phyloP scores from a whole-genome alignment of 2,113 vertebrate genomes.

The Anthoscopus minutus region DNA sequence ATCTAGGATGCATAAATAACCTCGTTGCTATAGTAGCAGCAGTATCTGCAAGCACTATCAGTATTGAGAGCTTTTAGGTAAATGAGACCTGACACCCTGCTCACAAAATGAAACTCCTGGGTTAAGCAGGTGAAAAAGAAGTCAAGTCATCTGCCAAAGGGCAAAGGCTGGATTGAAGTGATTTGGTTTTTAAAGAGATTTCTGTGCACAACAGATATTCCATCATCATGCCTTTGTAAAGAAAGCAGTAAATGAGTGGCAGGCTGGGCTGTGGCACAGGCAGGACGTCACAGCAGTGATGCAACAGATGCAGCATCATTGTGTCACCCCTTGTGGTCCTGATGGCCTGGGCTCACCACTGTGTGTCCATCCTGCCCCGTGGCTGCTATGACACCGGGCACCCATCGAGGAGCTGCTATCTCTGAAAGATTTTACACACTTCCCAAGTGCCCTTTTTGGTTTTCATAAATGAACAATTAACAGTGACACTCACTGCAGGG shows the following conservation, averaged over 20 bases:
- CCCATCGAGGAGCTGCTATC: not conserved
- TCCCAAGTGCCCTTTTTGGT: not conserved
- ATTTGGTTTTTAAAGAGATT: not conserved
- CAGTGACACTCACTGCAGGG: not conserved
- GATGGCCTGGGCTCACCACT: not conserved
- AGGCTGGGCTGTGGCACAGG: not conserved
- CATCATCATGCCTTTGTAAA: not conserved
- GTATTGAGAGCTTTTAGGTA: conserved; percentile 8
- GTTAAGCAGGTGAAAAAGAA: not conserved
- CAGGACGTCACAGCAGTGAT: not conserved
- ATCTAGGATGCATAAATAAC: conserved; percentile 49
- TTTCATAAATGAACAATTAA: not conserved
- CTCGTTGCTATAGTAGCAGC: conserved; percentile 53
- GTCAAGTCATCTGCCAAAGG: not conserved
- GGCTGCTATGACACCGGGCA: not conserved
- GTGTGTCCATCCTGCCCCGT: fast-evolving
- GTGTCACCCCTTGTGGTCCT: not conserved
- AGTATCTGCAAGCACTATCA: conserved; percentile 25
- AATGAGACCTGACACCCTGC: conserved; percentile 12
- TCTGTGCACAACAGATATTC: not conserved
- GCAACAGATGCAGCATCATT: not conserved
- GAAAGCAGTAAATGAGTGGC: not conserved
- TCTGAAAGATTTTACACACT: not conserved
- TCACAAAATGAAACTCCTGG: not conserved
- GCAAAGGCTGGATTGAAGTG: not conserved